Percentiles rank a stretch among this genome's conserved stretches.
phyloP scores from a whole-genome alignment of 53 echinoderm and acorn worm genomes.

The Paelopatides confundens region DNA sequence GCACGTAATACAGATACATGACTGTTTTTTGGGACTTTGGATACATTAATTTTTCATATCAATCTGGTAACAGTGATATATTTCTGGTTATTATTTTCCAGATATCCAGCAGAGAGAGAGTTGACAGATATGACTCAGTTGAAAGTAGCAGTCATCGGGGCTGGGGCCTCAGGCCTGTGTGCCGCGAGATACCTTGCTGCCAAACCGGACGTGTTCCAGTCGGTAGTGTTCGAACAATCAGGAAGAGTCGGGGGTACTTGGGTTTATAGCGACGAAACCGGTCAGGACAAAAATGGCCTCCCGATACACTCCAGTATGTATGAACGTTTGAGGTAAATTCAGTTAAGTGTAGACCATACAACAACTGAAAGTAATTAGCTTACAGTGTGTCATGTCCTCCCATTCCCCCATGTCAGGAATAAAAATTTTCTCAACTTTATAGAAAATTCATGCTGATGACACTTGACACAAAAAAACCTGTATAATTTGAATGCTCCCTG shows the following conservation, averaged over 20 bases:
- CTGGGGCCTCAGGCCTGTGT: slow-evolving; percentile 90
- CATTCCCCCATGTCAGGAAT: too few relatives aligned
- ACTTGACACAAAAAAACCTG: too few relatives aligned
- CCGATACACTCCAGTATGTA: slow-evolving; percentile 98
- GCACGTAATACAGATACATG: too few relatives aligned
- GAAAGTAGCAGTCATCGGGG: slow-evolving; percentile 51
- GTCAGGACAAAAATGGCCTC: slow-evolving; percentile 78
- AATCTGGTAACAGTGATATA: too few relatives aligned
- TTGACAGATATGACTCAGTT: not conserved
- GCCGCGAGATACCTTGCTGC: slow-evolving; percentile 84
- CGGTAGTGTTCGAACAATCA: slow-evolving; percentile 83
- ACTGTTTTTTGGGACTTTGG: too few relatives aligned
- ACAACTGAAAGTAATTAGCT: not conserved
- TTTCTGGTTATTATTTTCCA: not conserved
- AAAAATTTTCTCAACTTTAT: too few relatives aligned
- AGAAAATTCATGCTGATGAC: too few relatives aligned
- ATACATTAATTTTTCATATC: too few relatives aligned
- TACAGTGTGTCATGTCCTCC: not conserved
- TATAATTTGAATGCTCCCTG: too few relatives aligned
- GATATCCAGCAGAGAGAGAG: not conserved
- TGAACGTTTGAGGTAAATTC: slow-evolving; percentile 56
- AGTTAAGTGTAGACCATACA: too few relatives aligned
- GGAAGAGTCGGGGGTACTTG: slow-evolving; percentile 82
- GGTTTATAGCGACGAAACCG: slow-evolving; percentile 91
- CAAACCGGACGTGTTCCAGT: slow-evolving; percentile 77